Conservation (phyloP, 2,113 vertebrate genomes). For the Tympanuchus pallidicinctus region DNA sequence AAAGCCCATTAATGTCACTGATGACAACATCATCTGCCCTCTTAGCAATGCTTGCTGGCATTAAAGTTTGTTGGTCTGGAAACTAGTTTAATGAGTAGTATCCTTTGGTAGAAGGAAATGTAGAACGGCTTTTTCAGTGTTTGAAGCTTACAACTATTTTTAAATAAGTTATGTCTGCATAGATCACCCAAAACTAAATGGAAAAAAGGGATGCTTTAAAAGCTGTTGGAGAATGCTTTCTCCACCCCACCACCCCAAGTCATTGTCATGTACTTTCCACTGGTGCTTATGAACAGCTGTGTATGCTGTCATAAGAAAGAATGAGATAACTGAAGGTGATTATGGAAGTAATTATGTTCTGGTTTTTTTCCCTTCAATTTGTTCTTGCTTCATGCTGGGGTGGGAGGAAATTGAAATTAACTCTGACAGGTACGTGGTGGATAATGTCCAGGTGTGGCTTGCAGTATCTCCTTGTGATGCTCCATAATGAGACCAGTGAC, state of each 20-base stretch:
- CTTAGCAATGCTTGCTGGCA: not conserved
- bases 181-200: not conserved
- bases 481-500: not conserved
- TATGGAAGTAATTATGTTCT: not conserved
- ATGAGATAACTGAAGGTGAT: slow-evolving; percentile 24
- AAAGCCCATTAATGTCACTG: not conserved
- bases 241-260: not conserved
- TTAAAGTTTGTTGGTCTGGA: not conserved
- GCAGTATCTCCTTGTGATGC: not conserved
- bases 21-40: not conserved
- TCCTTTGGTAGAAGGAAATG: not conserved
- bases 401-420: too few relatives aligned
- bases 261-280: accelerated
- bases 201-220: not conserved
- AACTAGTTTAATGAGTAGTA: not conserved
- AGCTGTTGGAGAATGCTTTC: not conserved
- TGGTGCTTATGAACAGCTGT: not conserved
- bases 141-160: not conserved
- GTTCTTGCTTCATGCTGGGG: not conserved
- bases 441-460: not conserved
- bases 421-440: not conserved
- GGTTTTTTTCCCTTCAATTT: not conserved
- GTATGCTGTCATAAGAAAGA: not conserved
- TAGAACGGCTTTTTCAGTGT: not conserved
- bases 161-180: not conserved